Base-by-base conservation (phyloP, 2,797 vertebrate species). In the Dendrocincla tyrannina region DNA sequence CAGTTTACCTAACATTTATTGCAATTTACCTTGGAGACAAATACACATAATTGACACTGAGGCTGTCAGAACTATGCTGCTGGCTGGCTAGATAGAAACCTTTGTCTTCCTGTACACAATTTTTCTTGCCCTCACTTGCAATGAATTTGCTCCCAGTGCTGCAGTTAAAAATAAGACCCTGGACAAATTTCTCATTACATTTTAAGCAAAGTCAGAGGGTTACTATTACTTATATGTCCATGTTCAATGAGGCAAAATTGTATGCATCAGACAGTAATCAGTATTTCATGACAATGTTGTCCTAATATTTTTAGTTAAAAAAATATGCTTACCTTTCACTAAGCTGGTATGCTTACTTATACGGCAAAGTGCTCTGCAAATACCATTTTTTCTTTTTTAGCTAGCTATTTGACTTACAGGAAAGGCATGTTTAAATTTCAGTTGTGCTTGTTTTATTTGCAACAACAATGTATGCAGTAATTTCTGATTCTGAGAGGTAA, bases 111-210 rank as follows among this genome's bases (percentile, higher is more conserved):
- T 75, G 60, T 46, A 46, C 53, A 82, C 64, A 70, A n/a, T 42
- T 91, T 95, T 93, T 83, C 52, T 80, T 69, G 15, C 35, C 14
- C 75, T 88, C 55, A 49, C 30, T 77, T 89, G 72, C 23, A 55
- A 79, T 73, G 50, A 76, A 91, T 86, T 88, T 93, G 15, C 41
- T 92, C 32, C 23, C 33, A 59, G 56, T 60, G 55, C 39, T 75
- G 58, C 28, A 44, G 41, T 49, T 93, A 81, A 95, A 93, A 93
- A 79, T 86, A 94, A 84, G 66, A 91, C 19, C 13, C n/a, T 69
- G 50, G 20, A 64, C 17, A 91, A 73, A 85, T 55, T 88, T 82
- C n/a, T 88, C 67, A 19, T 76, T 75, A 50, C 2, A 32, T 86
- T 89, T 89, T 75, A n/a, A 44, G 53, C 64, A 83, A 91, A 80